Percentiles rank a stretch among this genome's conserved stretches.
phyloP scores from a whole-genome alignment of 1,140 invertebrate species.

The Ylistrum balloti region DNA sequence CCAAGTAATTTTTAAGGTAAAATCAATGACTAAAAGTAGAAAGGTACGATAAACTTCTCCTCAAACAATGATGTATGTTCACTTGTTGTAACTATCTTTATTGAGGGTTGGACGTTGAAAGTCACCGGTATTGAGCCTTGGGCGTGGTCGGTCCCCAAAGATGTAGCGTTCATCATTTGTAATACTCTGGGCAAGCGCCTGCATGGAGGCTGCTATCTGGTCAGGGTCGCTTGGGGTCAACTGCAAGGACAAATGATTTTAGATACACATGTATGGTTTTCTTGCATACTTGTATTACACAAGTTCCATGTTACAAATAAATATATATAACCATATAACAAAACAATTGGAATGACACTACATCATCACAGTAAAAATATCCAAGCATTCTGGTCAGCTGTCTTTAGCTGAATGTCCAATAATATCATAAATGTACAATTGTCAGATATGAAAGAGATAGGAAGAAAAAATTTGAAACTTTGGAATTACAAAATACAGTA shows the following conservation, averaged over 20 bases:
- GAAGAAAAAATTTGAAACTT: too few species aligned
- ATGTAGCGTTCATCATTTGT: constrained; percentile 89
- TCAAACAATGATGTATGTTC: background rate
- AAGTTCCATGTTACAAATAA: too few species aligned
- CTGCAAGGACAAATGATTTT: constrained; percentile 60
- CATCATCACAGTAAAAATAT: too few species aligned
- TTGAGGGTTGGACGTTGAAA: constrained; percentile 52
- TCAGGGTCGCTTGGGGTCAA: constrained; percentile 81
- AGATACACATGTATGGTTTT: too few species aligned
- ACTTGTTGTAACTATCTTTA: background rate
- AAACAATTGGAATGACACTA: too few species aligned
- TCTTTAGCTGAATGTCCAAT: too few species aligned
- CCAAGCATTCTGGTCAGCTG: too few species aligned
- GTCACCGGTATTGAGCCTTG: constrained; percentile 76
- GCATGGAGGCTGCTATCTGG: constrained; percentile 93
- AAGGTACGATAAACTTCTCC: background rate
- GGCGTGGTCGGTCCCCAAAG: constrained; percentile 91
- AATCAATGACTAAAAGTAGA: background rate
- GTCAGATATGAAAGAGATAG: too few species aligned
- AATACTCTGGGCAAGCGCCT: constrained; percentile 92
- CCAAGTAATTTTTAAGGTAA: background rate
- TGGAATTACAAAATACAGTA: too few species aligned
- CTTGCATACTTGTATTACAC: too few species aligned
- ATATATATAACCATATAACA: too few species aligned
- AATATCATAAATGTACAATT: too few species aligned